Conservation (phyloP, 2,113 vertebrate species). For the Ursus arctos region DNA sequence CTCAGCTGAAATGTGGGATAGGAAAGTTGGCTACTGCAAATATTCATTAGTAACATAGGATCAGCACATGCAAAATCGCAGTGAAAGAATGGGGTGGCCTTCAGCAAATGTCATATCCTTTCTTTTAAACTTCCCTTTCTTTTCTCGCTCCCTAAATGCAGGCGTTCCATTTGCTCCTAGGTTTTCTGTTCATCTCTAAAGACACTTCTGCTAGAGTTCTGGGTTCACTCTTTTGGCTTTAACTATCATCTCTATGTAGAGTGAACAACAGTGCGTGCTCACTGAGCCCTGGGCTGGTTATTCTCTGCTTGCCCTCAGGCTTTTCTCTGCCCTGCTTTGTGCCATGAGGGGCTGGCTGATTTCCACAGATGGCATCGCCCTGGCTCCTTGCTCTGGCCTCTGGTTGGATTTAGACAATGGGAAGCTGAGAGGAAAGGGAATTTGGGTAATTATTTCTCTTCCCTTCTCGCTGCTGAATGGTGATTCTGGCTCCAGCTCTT, state of each 20-base stretch:
- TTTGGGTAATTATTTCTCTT: neutral
- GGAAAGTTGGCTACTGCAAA: neutral
- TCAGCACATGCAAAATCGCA: neutral
- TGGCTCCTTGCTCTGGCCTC: neutral
- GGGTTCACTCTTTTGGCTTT: neutral
- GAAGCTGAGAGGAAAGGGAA: neutral
- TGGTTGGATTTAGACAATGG: neutral
- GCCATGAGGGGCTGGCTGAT: accelerated
- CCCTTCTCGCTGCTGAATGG: neutral
- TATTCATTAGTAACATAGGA: neutral
- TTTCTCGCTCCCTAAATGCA: neutral
- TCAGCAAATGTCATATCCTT: neutral
- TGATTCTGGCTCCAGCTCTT: neutral
- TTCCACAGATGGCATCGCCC: too few species aligned
- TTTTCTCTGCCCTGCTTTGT: neutral
- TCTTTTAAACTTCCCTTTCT: neutral
- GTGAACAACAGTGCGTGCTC: neutral
- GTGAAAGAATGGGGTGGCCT: neutral
- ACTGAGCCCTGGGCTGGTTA: neutral
- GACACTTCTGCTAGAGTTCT: neutral
- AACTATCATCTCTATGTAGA: neutral
- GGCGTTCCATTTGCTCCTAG: neutral
- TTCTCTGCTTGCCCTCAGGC: neutral
- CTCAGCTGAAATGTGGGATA: neutral
- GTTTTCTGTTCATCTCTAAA: neutral